These are phyloP conservation scores for Antennarius striatus DNA, from an alignment of 2,113 vertebrate genomes.

Conservation along the genomic window DNA sequence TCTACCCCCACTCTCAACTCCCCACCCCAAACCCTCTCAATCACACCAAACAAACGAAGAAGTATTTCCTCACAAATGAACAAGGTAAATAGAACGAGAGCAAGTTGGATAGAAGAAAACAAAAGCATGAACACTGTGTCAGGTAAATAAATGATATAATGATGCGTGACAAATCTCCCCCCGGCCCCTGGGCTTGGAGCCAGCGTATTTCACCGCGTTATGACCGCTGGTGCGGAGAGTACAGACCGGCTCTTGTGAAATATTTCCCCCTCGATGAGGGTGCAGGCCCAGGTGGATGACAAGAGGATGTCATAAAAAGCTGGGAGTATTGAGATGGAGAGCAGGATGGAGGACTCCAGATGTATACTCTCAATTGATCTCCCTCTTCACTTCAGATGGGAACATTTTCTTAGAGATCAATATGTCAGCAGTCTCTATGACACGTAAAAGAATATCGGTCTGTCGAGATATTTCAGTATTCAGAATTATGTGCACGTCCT, in stretches of 20 bases:
- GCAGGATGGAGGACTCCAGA: slow-evolving; percentile 10
- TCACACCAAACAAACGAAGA: slow-evolving; percentile 60
- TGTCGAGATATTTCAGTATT: too few species aligned
- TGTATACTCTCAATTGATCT: background rate
- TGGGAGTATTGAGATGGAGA: slow-evolving; percentile 1
- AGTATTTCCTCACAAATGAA: slow-evolving; percentile 50
- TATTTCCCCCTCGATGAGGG: slow-evolving; percentile 8
- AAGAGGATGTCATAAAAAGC: slow-evolving; percentile 16
- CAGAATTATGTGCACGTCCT: too few species aligned
- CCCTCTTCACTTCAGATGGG: background rate
- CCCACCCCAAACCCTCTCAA: slow-evolving; percentile 22
- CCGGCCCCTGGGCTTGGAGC: slow-evolving; percentile 25
- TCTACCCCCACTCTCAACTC: slow-evolving; percentile 15
- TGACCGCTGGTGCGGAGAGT: slow-evolving; percentile 30
- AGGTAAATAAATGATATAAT: slow-evolving; percentile 58
- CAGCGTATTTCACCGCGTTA: slow-evolving; percentile 37
- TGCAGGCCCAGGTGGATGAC: slow-evolving; percentile 10
- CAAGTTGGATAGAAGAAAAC: background rate
- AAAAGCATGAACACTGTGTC: slow-evolving; percentile 29
- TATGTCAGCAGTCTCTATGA: too few species aligned
- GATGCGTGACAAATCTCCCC: slow-evolving; percentile 32
- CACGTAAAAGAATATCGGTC: too few species aligned
- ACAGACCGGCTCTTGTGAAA: slow-evolving; percentile 22
- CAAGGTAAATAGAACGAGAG: slow-evolving; percentile 29
- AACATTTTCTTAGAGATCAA: too few species aligned